phyloP scores from a whole-genome alignment of 2,797 vertebrate species.

The Lepus townsendii region DNA sequence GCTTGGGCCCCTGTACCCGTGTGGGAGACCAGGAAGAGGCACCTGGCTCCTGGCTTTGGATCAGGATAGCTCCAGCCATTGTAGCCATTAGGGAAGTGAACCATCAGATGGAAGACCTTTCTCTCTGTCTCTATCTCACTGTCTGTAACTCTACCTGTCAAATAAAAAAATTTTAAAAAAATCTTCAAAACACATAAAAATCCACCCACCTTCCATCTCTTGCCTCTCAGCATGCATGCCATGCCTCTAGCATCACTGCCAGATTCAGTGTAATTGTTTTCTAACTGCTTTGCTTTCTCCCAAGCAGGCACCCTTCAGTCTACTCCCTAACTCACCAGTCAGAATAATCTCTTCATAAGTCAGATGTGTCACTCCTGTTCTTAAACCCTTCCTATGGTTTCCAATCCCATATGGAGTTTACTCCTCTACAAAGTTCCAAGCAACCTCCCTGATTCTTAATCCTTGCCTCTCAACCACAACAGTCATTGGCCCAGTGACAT shows the following conservation, averaged over 20 bases:
- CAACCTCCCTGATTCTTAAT: not conserved
- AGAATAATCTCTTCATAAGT: not conserved
- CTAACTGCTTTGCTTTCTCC: not conserved
- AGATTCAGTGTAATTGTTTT: not conserved
- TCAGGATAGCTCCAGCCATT: too few relatives aligned
- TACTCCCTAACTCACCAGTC: not conserved
- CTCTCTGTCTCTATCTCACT: too few relatives aligned
- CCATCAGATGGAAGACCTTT: too few relatives aligned
- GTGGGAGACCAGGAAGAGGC: too few relatives aligned
- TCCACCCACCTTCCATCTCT: not conserved
- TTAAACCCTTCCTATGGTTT: not conserved
- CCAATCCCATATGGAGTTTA: not conserved
- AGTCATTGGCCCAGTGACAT: not conserved
- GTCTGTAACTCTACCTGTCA: too few relatives aligned
- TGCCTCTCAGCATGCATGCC: accelerated
- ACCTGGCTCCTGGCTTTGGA: too few relatives aligned
- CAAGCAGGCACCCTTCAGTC: not conserved
- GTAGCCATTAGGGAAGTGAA: too few relatives aligned
- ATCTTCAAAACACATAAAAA: not conserved
- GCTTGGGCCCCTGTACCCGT: too few relatives aligned
- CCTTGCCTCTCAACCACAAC: accelerated
- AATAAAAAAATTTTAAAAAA: too few relatives aligned
- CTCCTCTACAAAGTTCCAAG: not conserved
- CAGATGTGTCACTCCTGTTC: not conserved
- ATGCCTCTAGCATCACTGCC: too few relatives aligned